A percentile compares a stretch with the other conserved stretches of the same genome.
phyloP scores from a whole-genome alignment of 2,113 vertebrate species.

The Pomatorhinus ruficollis region DNA sequence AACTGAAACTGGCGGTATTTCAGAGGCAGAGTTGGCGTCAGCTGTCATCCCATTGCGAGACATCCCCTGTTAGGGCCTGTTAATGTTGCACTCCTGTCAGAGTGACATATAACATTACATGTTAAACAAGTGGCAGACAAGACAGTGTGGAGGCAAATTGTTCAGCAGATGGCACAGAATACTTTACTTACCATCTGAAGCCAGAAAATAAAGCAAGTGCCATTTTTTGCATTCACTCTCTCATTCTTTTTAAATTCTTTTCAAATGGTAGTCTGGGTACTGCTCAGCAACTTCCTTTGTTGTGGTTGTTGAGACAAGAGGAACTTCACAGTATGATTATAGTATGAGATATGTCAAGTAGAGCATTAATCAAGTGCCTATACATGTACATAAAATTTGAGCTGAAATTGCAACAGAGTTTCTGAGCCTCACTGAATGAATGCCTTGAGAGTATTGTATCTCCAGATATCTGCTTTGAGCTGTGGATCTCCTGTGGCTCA shows the following conservation, averaged over 20 bases:
- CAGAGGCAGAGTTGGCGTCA: slow-evolving; percentile 17
- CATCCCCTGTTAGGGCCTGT: slow-evolving; percentile 35
- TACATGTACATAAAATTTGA: not conserved
- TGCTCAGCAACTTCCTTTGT: not conserved
- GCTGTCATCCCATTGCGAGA: slow-evolving; percentile 26
- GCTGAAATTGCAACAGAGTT: not conserved
- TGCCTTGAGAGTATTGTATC: not conserved
- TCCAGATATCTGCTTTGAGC: not conserved
- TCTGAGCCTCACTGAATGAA: not conserved
- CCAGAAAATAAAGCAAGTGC: not conserved
- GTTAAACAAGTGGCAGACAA: slow-evolving; percentile 34
- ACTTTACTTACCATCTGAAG: slow-evolving; percentile 25
- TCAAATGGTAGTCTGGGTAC: not conserved
- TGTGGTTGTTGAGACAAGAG: not conserved
- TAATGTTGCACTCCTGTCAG: slow-evolving; percentile 58
- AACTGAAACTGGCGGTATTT: slow-evolving; percentile 31
- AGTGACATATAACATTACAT: slow-evolving; percentile 9
- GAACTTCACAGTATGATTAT: not conserved
- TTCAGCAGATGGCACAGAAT: slow-evolving; percentile 57
- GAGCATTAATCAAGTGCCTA: not conserved
- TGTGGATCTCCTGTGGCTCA: not conserved
- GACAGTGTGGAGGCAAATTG: slow-evolving; percentile 25
- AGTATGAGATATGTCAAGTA: not conserved
- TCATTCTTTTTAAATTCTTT: slow-evolving; percentile 9
- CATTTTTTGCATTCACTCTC: not conserved